Evolutionary conservation across 2,113 vertebrate genomes (phyloP), one percentile per base, ranked within the genome.

Genomic region (Nyctereutes procyonoides): DNA sequence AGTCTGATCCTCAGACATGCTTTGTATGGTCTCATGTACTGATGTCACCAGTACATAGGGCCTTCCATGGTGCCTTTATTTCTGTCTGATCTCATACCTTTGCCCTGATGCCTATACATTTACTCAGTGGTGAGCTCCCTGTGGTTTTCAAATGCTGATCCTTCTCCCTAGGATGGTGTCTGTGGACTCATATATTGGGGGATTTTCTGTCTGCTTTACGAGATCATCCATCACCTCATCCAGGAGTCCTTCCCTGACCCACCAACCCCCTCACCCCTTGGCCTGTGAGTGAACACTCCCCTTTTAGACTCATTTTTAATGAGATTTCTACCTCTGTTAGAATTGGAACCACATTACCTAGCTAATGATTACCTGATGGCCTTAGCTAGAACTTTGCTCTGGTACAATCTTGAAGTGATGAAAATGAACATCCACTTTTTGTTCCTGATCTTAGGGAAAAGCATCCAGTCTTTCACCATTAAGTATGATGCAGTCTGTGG

Each of bases 291-390:
- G 24, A 35, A 69, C 13, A 51, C 4, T n/a, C 1, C 24, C 8
- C 76, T 51, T 82, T 62, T 32, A 38, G 43, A 74, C n/a, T 84
- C 6, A 19, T 56, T 86, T 82, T 86, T 80, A 90, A 60, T 60
- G 60, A 56, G 28, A 90, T 80, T 76, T 71, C 32, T 56, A 51
- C 12, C 19, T 89, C 65, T 38, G 12, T 56, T 92, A 60, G 93
- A 96, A 90, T 73, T 69, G 5, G 80, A 96, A 51, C 62, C 35
- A 67, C 22, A 43, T 88, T 84, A 81, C 16, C 55, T 32, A 80
- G 17, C 19, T 26, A 43, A 43, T 83, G 88, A 84, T 93, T 63
- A 77, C 26, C 3, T 51, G 74, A 30, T 77, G 51, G 3, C 14
- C 28, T 26, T 77, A 43, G 43, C 26, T 48, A 51, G 26, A 77